phyloP scores from a whole-genome alignment of 2,888 invertebrate genomes.

The Punctoribates punctum region DNA sequence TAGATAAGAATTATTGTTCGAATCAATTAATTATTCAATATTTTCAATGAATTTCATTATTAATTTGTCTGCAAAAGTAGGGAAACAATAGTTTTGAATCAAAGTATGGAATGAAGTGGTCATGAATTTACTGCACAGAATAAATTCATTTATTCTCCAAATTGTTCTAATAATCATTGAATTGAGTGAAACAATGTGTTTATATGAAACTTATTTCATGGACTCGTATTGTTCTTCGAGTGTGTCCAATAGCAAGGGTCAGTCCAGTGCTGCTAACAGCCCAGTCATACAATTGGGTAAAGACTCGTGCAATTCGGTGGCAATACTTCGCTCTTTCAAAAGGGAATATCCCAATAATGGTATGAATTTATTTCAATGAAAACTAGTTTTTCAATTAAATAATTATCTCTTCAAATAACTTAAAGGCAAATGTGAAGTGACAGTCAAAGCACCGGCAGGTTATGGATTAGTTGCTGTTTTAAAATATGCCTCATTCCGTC shows the following conservation, averaged over 20 bases:
- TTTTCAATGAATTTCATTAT: not conserved
- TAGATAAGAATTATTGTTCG: not conserved
- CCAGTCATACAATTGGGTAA: constrained; percentile 16
- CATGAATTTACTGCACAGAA: not conserved
- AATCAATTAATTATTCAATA: not conserved
- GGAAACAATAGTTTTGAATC: constrained; percentile 1
- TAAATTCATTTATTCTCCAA: not conserved
- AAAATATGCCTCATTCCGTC: constrained; percentile 19
- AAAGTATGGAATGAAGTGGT: not conserved
- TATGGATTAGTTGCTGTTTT: not conserved
- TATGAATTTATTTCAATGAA: not conserved
- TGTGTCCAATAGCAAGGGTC: not conserved
- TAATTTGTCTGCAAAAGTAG: not conserved
- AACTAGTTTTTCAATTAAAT: not conserved
- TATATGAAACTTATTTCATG: constrained; percentile 26
- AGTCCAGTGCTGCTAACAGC: not conserved
- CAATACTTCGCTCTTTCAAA: not conserved
- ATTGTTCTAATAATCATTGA: not conserved
- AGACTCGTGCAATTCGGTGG: constrained; percentile 18
- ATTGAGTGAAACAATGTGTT: not conserved
- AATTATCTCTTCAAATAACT: not conserved
- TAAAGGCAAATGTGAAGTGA: constrained; percentile 26
- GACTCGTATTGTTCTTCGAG: not conserved
- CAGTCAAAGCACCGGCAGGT: not conserved
- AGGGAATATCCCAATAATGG: constrained; percentile 24